Conservation (phyloP, 1,140 invertebrate genomes). For the Dinoponera quadriceps region DNA sequence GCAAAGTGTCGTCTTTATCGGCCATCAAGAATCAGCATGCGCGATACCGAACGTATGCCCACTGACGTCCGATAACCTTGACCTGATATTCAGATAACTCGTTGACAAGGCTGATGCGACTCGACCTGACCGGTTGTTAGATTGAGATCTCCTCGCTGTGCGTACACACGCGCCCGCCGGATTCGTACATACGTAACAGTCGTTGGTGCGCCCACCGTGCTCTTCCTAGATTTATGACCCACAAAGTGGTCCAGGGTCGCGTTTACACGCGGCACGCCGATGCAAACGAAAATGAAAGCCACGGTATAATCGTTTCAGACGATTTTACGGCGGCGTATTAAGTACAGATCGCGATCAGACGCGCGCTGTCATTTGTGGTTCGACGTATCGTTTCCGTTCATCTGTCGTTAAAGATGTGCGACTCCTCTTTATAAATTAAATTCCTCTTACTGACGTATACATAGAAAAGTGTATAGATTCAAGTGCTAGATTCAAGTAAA, state of each 20-base stretch:
- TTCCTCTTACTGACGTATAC: too few species aligned
- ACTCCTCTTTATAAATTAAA: too few species aligned
- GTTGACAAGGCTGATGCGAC: constrained; percentile 61
- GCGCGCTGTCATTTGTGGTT: background rate
- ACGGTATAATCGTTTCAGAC: constrained; percentile 15
- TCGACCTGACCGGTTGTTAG: constrained; percentile 70
- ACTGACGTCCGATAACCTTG: constrained; percentile 68
- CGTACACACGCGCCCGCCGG: background rate
- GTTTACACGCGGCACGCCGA: background rate
- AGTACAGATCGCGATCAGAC: constrained; percentile 17
- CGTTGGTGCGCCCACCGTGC: constrained; percentile 4
- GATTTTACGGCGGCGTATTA: background rate
- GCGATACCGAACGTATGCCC: constrained; percentile 43
- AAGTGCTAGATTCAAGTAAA: too few species aligned
- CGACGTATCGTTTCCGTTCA: too few species aligned
- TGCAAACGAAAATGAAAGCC: constrained; percentile 41
- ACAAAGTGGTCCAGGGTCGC: constrained; percentile 49
- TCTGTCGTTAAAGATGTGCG: too few species aligned
- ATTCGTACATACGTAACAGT: constrained; percentile 32
- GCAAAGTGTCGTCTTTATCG: constrained; percentile 32
- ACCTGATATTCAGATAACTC: constrained; percentile 69
- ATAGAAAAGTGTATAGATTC: too few species aligned
- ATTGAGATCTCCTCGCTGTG: constrained; percentile 46
- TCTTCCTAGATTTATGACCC: constrained; percentile 53
- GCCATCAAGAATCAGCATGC: constrained; percentile 38